phyloP scores from a whole-genome alignment of 2,113 vertebrate genomes.

The Prionailurus bengalensis region DNA sequence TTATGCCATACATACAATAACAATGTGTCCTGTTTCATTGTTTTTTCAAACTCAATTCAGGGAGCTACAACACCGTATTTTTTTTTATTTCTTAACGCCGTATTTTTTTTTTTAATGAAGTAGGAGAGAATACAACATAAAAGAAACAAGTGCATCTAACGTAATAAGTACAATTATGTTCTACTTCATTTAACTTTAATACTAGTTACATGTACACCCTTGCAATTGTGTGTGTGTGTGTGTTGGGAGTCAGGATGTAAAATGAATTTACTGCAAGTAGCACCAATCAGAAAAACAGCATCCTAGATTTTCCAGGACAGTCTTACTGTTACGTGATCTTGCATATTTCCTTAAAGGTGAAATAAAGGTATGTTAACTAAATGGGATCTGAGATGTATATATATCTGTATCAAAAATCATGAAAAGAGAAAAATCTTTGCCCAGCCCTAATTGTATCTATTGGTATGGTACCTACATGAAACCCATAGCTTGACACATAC shows the following conservation, averaged over 20 bases:
- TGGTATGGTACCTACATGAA: not conserved
- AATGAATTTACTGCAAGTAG: not conserved
- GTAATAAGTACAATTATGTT: not conserved
- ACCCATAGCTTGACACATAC: not conserved
- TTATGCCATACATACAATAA: not conserved
- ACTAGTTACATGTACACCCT: not conserved
- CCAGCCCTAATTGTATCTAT: not conserved
- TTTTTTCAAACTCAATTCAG: not conserved
- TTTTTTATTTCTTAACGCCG: not conserved
- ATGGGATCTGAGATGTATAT: not conserved
- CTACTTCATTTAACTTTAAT: not conserved
- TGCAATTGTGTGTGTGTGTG: not conserved
- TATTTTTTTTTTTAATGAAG: not conserved
- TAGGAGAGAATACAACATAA: not conserved
- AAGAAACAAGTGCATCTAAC: slow-evolving; percentile 2
- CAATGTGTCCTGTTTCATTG: not conserved
- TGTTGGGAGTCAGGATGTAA: not conserved
- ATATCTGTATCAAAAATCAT: not conserved
- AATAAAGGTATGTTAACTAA: slow-evolving; percentile 5
- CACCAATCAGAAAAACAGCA: not conserved
- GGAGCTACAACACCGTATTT: not conserved
- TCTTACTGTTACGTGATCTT: not conserved
- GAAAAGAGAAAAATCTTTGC: not conserved
- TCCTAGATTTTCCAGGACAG: not conserved
- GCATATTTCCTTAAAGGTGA: not conserved